These are phyloP conservation scores for Sylvilagus floridanus DNA, from an alignment of 2,797 vertebrate genomes.

Conservation along the genomic window DNA sequence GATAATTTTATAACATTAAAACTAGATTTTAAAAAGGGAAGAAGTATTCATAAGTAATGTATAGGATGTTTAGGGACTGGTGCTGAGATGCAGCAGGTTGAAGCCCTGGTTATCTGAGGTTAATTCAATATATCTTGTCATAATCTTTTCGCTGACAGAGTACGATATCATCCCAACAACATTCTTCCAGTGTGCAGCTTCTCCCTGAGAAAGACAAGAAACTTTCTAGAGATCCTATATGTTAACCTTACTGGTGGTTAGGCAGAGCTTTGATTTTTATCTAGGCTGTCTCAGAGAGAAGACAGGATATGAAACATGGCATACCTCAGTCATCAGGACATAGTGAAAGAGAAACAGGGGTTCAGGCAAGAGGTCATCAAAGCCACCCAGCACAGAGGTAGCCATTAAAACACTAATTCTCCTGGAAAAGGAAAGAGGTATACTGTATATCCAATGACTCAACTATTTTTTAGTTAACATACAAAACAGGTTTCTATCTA, in stretches of 20 bases:
- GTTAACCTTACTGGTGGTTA: background rate
- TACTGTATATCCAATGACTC: background rate
- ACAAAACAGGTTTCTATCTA: background rate
- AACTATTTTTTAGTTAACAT: background rate
- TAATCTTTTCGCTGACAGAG: background rate
- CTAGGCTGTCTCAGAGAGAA: background rate
- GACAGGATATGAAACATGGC: background rate
- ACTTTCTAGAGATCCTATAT: too few species aligned
- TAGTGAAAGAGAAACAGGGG: background rate
- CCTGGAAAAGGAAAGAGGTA: background rate
- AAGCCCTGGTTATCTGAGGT: too few species aligned
- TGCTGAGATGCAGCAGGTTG: too few species aligned
- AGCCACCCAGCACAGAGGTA: background rate
- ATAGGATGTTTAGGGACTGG: background rate
- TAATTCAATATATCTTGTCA: too few species aligned
- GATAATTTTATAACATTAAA: conserved; percentile 9
- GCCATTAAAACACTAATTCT: background rate
- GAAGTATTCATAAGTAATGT: background rate
- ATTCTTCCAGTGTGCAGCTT: background rate
- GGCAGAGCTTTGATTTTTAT: background rate
- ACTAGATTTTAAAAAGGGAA: fast-evolving
- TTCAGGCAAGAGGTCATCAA: background rate
- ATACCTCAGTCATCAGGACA: background rate
- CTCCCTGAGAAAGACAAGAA: background rate
- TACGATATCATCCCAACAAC: background rate